Conservation (phyloP, 1,140 invertebrate species). For the Idris sp. region DNA sequence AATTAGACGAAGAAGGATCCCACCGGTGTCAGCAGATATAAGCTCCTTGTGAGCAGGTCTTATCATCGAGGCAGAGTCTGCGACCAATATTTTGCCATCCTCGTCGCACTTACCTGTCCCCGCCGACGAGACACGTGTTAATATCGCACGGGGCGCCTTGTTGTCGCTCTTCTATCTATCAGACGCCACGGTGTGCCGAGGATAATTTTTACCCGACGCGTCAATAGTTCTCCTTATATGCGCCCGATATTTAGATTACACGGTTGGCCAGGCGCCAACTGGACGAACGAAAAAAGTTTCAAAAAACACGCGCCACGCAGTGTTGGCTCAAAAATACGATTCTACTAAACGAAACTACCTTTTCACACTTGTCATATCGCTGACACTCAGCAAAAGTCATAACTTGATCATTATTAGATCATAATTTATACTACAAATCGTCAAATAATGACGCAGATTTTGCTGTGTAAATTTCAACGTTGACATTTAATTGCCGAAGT, state of each 20-base stretch:
- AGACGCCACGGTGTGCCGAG: constrained; percentile 29
- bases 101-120: constrained; percentile 45
- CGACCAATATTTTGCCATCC: constrained; percentile 51
- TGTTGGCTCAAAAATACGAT: too few species aligned
- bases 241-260: constrained; percentile 49
- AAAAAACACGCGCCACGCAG: constrained; percentile 31
- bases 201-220: constrained; percentile 56
- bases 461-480: constrained; percentile 53
- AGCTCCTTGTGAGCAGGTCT: constrained; percentile 63
- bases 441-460: constrained; percentile 42
- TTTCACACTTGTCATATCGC: constrained; percentile 26
- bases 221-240: constrained; percentile 50
- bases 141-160: constrained; percentile 47
- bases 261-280: constrained; percentile 33
- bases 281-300: constrained; percentile 9
- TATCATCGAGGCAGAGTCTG: constrained; percentile 65
- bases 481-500: constrained; percentile 33
- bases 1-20: constrained; percentile 74
- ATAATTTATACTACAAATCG: constrained; percentile 55
- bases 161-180: constrained; percentile 54
- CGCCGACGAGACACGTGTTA: constrained; percentile 34
- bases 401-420: constrained; percentile 54
- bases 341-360: constrained; percentile 30
- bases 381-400: constrained; percentile 45
- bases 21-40: constrained; percentile 72